These are phyloP conservation scores for Chrysaora quinquecirrha DNA, from an alignment of 30 jellyfish, hydroid and myxozoan species.

Conservation along the genomic window DNA sequence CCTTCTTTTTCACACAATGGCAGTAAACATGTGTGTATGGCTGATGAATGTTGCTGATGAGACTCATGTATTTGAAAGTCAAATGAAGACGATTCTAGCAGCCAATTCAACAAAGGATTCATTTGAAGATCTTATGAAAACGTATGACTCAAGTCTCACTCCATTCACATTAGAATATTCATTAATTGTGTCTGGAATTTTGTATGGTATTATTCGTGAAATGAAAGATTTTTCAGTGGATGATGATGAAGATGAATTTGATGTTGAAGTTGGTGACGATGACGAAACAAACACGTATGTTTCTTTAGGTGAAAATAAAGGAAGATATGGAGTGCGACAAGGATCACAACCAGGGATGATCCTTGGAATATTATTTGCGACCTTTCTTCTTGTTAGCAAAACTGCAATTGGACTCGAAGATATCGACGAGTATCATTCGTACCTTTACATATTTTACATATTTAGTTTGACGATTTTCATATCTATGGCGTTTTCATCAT, in stretches of 20 bases:
- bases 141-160: conserved; percentile 29
- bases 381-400: neutral
- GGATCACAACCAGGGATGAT: neutral
- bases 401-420: neutral
- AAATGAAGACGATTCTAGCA: neutral
- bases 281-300: neutral
- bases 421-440: neutral
- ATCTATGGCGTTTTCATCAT: neutral
- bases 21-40: conserved; percentile 52
- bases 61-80: conserved; percentile 15
- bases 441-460: neutral
- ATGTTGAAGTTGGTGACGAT: neutral
- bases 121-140: conserved; percentile 1
- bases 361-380: neutral
- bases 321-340: neutral
- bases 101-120: neutral
- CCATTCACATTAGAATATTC: conserved; percentile 66
- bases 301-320: neutral
- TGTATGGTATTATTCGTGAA: conserved; percentile 25
- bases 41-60: conserved; percentile 47
- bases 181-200: conserved; percentile 55
- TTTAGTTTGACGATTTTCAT: neutral
- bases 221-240: neutral
- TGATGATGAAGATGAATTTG: neutral
- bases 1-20: conserved; percentile 29